Evolutionary conservation across 2,888 invertebrate genomes (phyloP), one percentile per base, ranked within the genome.

Genomic region (Meloe dianella): DNA sequence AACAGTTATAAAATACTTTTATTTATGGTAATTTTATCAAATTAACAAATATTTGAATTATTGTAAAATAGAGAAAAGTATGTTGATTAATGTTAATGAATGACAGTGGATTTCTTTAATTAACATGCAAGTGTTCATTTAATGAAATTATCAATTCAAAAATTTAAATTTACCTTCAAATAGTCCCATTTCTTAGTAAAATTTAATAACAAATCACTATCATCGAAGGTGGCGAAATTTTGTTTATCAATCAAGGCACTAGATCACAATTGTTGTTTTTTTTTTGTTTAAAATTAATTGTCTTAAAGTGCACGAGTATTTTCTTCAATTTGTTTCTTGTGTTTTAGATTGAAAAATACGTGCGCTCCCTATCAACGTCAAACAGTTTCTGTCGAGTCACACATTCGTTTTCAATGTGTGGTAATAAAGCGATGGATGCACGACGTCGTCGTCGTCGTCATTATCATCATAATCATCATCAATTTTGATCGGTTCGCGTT

Each of bases 111-210:
- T n/a, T n/a, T n/a, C n/a, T 7, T 32, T 1, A 32, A 7, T 32
- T n/a, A 35, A 41, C n/a, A 17, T 14, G 35, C 12, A 41, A 32
- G 41, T 41, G n/a, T 41, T 17, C 17, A 17, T 8, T 35, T 14
- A 14, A 5, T 14, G 4, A 41, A 17, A 41, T 41, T 35, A 35
- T 12, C 35, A 35, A 4, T 7, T 10, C 0, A 1, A 3, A 38
- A 38, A 38, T 14, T 5, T 14, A 70, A 69, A 67, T 68, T 70
- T 79, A 81, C 81, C 81, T 80, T 80, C 78, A 74, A 75, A 80
- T 71, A 81, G 76, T 78, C 81, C 81, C 81, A 81, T 81, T 76
- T 78, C 79, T 35, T 35, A 35, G 4, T 14, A 12, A 35, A 41
- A n/a, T 17, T 5, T 6, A 41, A n/a, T 17, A 17, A 41, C 17